Evolutionary conservation across 2,888 invertebrate genomes (phyloP).

Genomic region (Tenthredo notha): DNA sequence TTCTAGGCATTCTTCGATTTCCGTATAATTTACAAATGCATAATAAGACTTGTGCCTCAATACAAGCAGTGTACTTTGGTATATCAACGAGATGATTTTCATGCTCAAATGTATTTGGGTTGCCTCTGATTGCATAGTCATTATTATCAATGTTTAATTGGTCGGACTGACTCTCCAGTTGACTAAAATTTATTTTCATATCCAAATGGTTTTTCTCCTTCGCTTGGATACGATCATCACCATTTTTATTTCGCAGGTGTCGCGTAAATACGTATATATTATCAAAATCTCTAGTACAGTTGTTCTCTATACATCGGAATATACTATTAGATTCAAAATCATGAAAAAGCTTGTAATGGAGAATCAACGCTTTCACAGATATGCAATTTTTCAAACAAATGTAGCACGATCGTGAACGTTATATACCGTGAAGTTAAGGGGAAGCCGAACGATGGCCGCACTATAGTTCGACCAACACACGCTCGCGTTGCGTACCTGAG

Average conservation of each 20-base stretch:
- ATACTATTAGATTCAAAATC: neutral
- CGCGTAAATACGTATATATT: no score
- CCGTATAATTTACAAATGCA: conserved; percentile 9
- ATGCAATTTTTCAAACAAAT: neutral
- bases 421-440: no score
- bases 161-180: neutral
- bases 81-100: neutral
- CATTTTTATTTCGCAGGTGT: neutral
- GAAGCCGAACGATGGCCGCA: no score
- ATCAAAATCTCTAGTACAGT: no score
- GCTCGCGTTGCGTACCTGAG: no score
- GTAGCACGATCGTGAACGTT: neutral
- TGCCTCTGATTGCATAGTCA: no score
- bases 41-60: neutral
- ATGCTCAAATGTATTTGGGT: no score
- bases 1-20: neutral
- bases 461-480: no score
- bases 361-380: neutral
- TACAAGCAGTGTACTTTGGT: neutral
- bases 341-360: neutral
- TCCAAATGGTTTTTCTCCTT: neutral
- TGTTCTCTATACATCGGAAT: neutral
- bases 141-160: neutral
- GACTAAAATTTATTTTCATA: neutral
- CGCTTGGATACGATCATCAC: neutral